Conservation (phyloP, 1,140 invertebrate genomes). For the Cydia fagiglandana region DNA sequence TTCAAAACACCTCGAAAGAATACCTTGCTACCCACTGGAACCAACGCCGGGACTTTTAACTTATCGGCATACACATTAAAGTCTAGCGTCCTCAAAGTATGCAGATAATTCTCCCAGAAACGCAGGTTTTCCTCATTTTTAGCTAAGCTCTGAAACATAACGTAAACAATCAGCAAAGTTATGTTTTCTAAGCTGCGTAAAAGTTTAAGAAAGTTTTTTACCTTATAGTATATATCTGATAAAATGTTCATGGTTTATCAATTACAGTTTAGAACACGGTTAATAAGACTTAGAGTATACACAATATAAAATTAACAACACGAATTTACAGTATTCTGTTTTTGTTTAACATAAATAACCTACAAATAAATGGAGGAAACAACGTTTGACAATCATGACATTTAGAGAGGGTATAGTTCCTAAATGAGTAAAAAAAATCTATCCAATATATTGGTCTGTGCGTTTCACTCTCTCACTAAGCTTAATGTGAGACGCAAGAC, state of each 20-base stretch:
- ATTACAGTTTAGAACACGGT: background rate
- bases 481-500: no score
- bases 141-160: conserved; percentile 54
- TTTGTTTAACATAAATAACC: background rate
- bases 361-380: background rate
- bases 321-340: background rate
- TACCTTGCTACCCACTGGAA: conserved; percentile 84
- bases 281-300: background rate
- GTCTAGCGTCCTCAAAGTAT: conserved; percentile 57
- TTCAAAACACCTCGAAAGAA: conserved; percentile 85
- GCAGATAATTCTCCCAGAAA: conserved; percentile 68
- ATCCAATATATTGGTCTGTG: no score
- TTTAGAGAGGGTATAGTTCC: background rate
- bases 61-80: conserved; percentile 62
- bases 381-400: background rate
- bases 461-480: no score
- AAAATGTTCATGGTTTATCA: conserved; percentile 41
- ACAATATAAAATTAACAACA: background rate
- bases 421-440: background rate
- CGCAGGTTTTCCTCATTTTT: conserved; percentile 63
- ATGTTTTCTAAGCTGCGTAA: conserved; percentile 12
- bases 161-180: background rate
- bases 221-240: conserved; percentile 40
- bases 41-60: conserved; percentile 77
- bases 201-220: conserved; percentile 31